Evolutionary conservation across 2,113 vertebrate genomes (phyloP).

Genomic region (Plotosus lineatus): DNA sequence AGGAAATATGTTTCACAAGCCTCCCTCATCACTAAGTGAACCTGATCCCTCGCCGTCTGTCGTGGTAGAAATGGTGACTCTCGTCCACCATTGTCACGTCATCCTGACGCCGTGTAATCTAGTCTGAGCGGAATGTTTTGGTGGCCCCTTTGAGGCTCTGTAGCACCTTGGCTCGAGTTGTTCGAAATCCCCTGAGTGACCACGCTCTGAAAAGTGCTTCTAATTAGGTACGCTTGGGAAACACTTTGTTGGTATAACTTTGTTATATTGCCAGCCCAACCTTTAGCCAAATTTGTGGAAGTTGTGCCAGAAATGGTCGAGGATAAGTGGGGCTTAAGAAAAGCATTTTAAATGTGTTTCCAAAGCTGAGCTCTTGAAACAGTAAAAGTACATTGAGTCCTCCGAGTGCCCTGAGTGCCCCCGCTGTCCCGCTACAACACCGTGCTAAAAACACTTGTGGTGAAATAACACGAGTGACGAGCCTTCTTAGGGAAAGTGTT

Average conservation of each 20-base stretch:
- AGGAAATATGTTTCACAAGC: too few relatives aligned
- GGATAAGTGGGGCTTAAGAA: constrained; percentile 40
- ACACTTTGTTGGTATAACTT: constrained; percentile 26
- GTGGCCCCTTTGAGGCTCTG: background rate
- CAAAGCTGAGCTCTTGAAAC: background rate
- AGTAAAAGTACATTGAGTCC: background rate
- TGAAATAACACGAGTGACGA: background rate
- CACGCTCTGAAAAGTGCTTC: constrained; percentile 26
- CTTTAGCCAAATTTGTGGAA: background rate
- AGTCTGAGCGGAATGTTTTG: background rate
- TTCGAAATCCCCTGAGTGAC: constrained; percentile 22
- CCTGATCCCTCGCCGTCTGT: background rate
- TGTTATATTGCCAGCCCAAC: constrained; percentile 9
- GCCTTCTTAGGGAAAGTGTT: background rate
- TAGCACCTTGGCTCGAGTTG: background rate
- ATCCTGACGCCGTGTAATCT: background rate
- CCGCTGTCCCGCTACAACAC: background rate
- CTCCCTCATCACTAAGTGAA: background rate
- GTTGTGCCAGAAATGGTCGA: background rate
- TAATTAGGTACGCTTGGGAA: constrained; percentile 48
- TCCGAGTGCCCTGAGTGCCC: background rate
- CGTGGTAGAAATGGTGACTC: background rate
- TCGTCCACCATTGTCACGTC: background rate
- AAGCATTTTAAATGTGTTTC: background rate
- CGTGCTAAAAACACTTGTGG: background rate